These are phyloP conservation scores for Harpagifer antarcticus DNA, from an alignment of 2,797 vertebrate species.

Conservation along the genomic window DNA sequence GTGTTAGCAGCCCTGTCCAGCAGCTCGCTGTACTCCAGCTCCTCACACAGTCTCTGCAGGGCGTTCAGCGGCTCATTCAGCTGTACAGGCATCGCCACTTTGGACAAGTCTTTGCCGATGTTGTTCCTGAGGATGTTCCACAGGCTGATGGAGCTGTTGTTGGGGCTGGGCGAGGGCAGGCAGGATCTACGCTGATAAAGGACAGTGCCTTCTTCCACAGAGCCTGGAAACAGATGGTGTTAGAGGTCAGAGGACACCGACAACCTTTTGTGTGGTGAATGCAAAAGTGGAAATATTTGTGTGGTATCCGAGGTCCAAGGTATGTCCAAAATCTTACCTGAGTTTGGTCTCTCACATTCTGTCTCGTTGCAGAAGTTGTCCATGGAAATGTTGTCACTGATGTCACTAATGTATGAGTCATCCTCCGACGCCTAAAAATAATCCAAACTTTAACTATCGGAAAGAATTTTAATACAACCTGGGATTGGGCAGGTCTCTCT, in stretches of 20 bases:
- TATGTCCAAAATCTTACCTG: constrained; percentile 62
- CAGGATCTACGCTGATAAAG: constrained; percentile 78
- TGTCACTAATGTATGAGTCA: constrained; percentile 96
- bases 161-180: constrained; percentile 90
- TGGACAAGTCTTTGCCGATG: constrained; percentile 98
- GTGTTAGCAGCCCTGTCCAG: constrained; percentile 89
- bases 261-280: constrained; percentile 1
- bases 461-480: constrained; percentile 35
- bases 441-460: constrained; percentile 32
- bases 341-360: constrained; percentile 84
- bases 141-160: constrained; percentile 92
- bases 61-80: constrained; percentile 97
- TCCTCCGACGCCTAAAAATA: constrained; percentile 92
- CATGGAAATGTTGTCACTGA: constrained; percentile 97
- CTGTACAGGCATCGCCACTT: constrained; percentile 97
- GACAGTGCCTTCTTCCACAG: constrained; percentile 60
- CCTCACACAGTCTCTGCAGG: constrained; percentile 95
- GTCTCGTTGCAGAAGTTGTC: constrained; percentile 94
- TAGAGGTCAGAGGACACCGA: constrained; percentile 7
- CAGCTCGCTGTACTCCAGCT: constrained; percentile 97
- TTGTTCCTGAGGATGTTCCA: constrained; percentile 99
- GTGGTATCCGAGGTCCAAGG: no score
- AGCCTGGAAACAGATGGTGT: constrained; percentile 46
- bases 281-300: neutral
- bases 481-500: constrained; percentile 44